Conservation (phyloP, 2,888 invertebrate species). For the Sericinus montela region DNA sequence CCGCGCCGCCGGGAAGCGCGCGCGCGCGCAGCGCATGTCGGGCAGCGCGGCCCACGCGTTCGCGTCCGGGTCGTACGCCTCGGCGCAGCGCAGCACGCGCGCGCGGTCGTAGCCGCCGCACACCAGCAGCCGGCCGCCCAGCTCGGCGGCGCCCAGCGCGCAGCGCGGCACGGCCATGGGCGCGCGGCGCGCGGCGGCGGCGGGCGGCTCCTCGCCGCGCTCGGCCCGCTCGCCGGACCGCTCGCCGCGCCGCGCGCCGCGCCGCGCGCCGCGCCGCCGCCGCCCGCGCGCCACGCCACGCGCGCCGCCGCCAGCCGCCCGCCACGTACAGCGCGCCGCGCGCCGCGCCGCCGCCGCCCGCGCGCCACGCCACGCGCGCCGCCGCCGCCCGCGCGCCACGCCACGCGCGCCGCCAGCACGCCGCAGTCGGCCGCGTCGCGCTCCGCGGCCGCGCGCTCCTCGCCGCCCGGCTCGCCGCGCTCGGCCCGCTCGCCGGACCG, state of each 20-base stretch:
- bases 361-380: slow-evolving; percentile 24
- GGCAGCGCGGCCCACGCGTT: slow-evolving; percentile 85
- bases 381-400: slow-evolving; percentile 44
- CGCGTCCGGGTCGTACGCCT: slow-evolving; percentile 84
- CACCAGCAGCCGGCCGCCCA: slow-evolving; percentile 85
- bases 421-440: slow-evolving; percentile 15
- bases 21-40: slow-evolving; percentile 86
- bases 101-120: slow-evolving; percentile 92
- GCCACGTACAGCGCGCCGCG: slow-evolving; percentile 23
- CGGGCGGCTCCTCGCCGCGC: slow-evolving; percentile 66
- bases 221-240: slow-evolving; percentile 62
- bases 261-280: slow-evolving; percentile 34
- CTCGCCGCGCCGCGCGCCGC: slow-evolving; percentile 79
- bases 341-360: slow-evolving; percentile 17
- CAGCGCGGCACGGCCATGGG: slow-evolving; percentile 80
- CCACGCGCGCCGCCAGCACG: slow-evolving; percentile 81
- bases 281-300: slow-evolving; percentile 22
- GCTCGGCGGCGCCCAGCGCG: slow-evolving; percentile 86
- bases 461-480: slow-evolving; percentile 15
- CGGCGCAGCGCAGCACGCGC: slow-evolving; percentile 87
- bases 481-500: slow-evolving; percentile 62
- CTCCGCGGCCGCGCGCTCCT: slow-evolving; percentile 47
- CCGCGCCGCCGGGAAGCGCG: slow-evolving; percentile 86
- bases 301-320: slow-evolving; percentile 24
- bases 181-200: slow-evolving; percentile 60